Conservation (phyloP, 35 echinoderm and acorn worm genomes). For the Eucidaris tribuloides region DNA sequence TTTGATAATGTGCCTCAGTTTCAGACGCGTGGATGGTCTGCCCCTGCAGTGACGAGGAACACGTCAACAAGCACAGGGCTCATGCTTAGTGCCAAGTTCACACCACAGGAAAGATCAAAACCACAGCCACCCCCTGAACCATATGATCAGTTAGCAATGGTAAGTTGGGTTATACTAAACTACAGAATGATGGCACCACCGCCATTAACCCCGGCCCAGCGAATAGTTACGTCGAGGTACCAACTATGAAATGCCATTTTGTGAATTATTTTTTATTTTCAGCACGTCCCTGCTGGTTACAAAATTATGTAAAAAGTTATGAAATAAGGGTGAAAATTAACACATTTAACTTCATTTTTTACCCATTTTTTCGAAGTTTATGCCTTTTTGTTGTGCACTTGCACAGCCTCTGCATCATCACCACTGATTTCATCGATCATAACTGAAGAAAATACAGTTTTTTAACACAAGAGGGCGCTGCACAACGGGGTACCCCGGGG, state of each 20-base stretch:
- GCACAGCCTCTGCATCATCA: no score
- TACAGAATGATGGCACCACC: not conserved
- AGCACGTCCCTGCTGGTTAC: not conserved
- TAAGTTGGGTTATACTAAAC: not conserved
- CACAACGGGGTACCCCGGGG: no score
- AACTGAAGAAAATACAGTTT: no score
- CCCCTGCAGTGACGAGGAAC: conserved; percentile 39
- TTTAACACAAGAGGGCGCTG: no score
- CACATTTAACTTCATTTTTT: no score
- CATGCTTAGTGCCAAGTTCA: conserved; percentile 64
- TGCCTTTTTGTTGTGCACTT: no score
- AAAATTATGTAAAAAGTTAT: no score
- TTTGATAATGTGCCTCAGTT: conserved; percentile 45
- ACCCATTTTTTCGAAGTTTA: no score
- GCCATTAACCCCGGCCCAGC: not conserved
- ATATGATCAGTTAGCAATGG: conserved; percentile 66
- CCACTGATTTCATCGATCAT: no score
- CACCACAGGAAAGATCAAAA: not conserved
- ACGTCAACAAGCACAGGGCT: conserved; percentile 64
- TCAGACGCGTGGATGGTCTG: conserved; percentile 76
- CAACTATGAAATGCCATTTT: not conserved
- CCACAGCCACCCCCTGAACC: conserved; percentile 74
- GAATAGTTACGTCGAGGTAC: not conserved
- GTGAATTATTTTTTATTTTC: not conserved
- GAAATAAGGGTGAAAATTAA: no score